Conservation (phyloP, 1,140 invertebrate genomes). For the Diachasmimorpha longicaudata region DNA sequence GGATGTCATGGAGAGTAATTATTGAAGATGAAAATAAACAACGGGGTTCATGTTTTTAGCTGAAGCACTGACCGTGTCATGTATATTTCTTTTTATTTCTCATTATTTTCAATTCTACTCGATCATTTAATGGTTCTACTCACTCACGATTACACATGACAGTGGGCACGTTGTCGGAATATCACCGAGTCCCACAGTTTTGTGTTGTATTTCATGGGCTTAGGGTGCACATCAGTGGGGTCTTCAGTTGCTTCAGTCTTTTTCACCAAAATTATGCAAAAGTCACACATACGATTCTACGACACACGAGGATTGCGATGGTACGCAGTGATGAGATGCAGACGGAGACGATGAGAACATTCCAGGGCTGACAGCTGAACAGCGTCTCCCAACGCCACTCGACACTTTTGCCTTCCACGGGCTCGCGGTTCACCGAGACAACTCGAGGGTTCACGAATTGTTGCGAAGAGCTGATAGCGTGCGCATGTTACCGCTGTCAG, state of each 20-base stretch:
- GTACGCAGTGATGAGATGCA: too few relatives aligned
- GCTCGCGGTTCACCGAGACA: not conserved
- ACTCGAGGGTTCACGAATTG: too few relatives aligned
- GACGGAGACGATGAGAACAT: too few relatives aligned
- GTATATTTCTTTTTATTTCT: not conserved
- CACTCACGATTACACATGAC: slow-evolving; percentile 1
- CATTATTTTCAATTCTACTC: not conserved
- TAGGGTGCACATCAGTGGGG: too few relatives aligned
- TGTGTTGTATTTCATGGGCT: not conserved
- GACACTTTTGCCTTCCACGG: not conserved
- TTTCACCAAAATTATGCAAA: too few relatives aligned
- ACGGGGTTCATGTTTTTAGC: not conserved
- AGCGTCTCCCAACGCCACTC: not conserved
- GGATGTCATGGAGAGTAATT: too few relatives aligned
- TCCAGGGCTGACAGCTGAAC: not conserved
- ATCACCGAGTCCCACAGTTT: not conserved
- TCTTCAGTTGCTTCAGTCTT: too few relatives aligned
- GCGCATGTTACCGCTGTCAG: too few relatives aligned
- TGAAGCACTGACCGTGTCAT: not conserved
- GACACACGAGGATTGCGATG: too few relatives aligned
- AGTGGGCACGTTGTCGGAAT: not conserved
- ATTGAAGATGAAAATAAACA: too few relatives aligned
- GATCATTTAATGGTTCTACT: not conserved
- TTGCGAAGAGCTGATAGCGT: too few relatives aligned
- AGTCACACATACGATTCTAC: too few relatives aligned